Base-by-base conservation (phyloP, 2,888 invertebrate genomes). In the Nephrocerus scutellatus region DNA sequence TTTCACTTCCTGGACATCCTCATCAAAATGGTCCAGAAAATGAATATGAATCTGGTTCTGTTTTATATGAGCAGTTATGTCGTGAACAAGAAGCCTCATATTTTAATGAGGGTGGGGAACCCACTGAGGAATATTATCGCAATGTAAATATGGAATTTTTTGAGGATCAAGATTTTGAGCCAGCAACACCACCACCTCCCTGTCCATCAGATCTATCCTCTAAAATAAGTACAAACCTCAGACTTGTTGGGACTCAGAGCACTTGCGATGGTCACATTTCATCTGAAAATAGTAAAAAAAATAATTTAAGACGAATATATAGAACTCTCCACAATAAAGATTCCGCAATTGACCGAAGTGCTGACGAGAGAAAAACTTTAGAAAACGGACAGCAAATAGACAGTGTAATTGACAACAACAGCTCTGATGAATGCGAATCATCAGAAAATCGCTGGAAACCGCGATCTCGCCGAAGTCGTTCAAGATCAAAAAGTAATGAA, bases 121-220 rank as follows among this genome's bases (percentile, higher is more conserved):
- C 56, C 29, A 56, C 56, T 14, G 56, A 56, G 46, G 53, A 56
- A 36, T 56, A 56, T 41, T 56, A 56, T 33, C 50, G 56, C 23
- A 55, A 56, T 46, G 54, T 56, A 20, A 56, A 56, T 43, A 52
- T 53, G 51, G 55, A 54, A 47, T 55, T 54, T 43, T 51, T 53
- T 31, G 53, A 56, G 36, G 51, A 54, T 44, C 51, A 52, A 44
- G 47, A 55, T 36, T 54, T 53, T 35, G 55, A 55, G 32, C 51
- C 55, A 30, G 51, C 53, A 22, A 51, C 54, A 39, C 54, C 56
- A 13, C 53, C 56, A 32, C 53, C 51, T 25, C 52, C 52, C 36
- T 52, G 50, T 45, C 50, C 53, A 5, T 49, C 51, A 18, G 53
- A 53, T 35, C 39, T 49, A 31, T 31, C 45, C 26, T 43, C 44